phyloP scores from a whole-genome alignment of 2,888 invertebrate genomes.

The Heliconius aoede region DNA sequence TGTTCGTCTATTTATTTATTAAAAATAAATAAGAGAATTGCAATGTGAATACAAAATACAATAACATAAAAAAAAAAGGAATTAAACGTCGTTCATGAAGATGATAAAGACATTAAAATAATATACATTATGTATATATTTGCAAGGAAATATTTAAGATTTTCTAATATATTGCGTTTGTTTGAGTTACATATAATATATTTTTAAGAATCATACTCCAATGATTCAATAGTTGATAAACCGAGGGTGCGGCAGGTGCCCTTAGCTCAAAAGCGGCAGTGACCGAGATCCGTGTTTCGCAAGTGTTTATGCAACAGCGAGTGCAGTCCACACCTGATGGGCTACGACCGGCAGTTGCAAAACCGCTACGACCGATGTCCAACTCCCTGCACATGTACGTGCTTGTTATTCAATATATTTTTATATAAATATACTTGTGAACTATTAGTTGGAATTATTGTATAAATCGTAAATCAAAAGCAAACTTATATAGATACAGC shows the following conservation, averaged over 20 bases:
- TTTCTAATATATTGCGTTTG: neutral
- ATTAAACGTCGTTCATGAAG: neutral
- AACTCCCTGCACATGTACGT: slow-evolving; percentile 60
- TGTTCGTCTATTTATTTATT: neutral
- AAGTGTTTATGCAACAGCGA: slow-evolving; percentile 79
- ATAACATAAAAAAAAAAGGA: too few relatives aligned
- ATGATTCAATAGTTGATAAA: slow-evolving; percentile 42
- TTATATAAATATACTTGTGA: neutral
- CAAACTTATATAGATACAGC: neutral
- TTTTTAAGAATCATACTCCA: slow-evolving; percentile 23
- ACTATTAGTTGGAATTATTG: neutral
- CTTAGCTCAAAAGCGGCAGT: slow-evolving; percentile 74
- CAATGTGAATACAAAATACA: neutral
- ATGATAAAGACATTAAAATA: neutral
- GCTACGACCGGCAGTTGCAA: slow-evolving; percentile 72
- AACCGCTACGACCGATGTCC: slow-evolving; percentile 59
- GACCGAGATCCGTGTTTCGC: slow-evolving; percentile 80
- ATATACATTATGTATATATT: neutral
- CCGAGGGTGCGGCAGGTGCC: slow-evolving; percentile 63
- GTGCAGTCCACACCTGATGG: slow-evolving; percentile 76
- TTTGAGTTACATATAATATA: neutral
- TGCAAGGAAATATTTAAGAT: neutral
- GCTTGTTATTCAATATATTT: slow-evolving; percentile 39
- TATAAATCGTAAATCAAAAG: neutral
- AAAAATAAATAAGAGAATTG: neutral